Conservation (phyloP, 2,797 vertebrate genomes). For the Enoplosus armatus region DNA sequence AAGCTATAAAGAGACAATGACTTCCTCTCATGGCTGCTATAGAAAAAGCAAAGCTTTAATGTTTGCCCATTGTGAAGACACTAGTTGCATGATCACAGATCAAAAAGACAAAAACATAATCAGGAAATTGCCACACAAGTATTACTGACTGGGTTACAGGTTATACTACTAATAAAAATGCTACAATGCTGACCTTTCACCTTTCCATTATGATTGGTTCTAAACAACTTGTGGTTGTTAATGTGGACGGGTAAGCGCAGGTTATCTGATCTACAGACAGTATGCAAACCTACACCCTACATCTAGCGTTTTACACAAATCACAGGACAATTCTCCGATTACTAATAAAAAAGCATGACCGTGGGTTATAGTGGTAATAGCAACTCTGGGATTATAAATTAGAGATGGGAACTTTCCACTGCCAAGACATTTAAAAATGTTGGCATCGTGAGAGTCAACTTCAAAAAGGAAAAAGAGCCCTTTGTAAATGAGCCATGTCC, state of each 20-base stretch:
- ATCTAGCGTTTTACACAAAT: not conserved
- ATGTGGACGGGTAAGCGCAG: not conserved
- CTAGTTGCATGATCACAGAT: no score
- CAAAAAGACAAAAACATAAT: not conserved
- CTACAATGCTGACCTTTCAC: not conserved
- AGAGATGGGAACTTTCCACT: not conserved
- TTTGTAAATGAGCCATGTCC: conserved; percentile 48
- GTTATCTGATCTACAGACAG: no score
- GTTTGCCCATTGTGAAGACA: not conserved
- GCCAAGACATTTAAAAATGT: not conserved
- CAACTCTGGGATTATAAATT: not conserved
- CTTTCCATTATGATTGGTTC: not conserved
- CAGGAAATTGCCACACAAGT: not conserved
- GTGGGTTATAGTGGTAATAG: fast-evolving
- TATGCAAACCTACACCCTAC: not conserved
- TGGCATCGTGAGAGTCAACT: not conserved
- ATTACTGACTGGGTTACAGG: not conserved
- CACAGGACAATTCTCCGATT: not conserved
- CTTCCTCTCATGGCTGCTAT: not conserved
- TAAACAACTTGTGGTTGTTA: not conserved
- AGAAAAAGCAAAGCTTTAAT: not conserved
- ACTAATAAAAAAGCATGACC: not conserved
- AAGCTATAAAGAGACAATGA: not conserved
- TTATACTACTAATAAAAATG: no score
- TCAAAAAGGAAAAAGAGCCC: not conserved